Conservation (phyloP, 1,140 invertebrate species). For the Pseudomyrmex dendroicus region DNA sequence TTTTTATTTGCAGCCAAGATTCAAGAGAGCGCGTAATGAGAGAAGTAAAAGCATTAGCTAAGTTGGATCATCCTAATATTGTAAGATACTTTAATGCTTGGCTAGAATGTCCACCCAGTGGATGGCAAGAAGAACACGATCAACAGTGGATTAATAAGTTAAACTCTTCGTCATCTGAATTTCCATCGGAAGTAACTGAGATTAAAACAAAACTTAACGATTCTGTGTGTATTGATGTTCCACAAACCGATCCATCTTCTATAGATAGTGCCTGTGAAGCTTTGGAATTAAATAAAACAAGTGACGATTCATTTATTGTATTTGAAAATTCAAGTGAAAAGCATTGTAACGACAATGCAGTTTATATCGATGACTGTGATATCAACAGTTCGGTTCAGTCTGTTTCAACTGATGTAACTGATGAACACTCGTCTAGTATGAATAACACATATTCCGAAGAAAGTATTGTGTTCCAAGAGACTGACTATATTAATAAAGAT, state of each 20-base stretch:
- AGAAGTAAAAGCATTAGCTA: constrained; percentile 97
- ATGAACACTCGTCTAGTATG: not conserved
- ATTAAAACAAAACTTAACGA: constrained; percentile 70
- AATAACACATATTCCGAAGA: constrained; percentile 48
- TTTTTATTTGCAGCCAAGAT: constrained; percentile 86
- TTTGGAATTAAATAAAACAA: constrained; percentile 66
- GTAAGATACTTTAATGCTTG: constrained; percentile 98
- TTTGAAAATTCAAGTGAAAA: constrained; percentile 76
- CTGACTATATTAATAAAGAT: constrained; percentile 2
- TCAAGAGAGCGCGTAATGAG: constrained; percentile 94
- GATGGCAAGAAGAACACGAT: constrained; percentile 94
- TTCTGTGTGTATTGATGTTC: constrained; percentile 76
- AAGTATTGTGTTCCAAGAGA: constrained; percentile 71
- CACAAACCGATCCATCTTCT: constrained; percentile 75
- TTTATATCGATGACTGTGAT: constrained; percentile 36
- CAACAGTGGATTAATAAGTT: constrained; percentile 86
- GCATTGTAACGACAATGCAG: constrained; percentile 40
- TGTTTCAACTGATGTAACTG: constrained; percentile 17
- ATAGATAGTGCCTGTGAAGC: constrained; percentile 80
- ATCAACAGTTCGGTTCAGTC: constrained; percentile 39
- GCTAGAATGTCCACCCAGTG: constrained; percentile 94
- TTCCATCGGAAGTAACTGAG: constrained; percentile 74
- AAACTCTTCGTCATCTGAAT: constrained; percentile 76
- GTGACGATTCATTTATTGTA: constrained; percentile 77
- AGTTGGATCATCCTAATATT: constrained; percentile 97